These are phyloP conservation scores for Ceratina australensis DNA, from an alignment of 1,140 invertebrate species.

Conservation along the genomic window DNA sequence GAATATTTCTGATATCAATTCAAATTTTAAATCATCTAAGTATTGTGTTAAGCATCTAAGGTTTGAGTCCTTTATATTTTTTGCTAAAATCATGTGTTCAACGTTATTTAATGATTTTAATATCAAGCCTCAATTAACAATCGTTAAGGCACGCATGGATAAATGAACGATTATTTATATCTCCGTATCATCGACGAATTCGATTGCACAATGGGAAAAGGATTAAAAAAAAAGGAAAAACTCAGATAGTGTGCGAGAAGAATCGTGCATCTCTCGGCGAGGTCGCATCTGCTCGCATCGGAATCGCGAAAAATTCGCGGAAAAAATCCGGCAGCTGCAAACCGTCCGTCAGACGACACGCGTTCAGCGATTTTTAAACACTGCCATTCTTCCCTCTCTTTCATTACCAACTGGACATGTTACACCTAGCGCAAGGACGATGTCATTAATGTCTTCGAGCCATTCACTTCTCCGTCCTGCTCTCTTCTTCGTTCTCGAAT, in stretches of 20 bases:
- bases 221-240: neutral
- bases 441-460: neutral
- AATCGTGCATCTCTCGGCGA: conserved; percentile 43
- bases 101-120: no score
- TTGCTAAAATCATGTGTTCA: no score
- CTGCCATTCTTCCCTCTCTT: neutral
- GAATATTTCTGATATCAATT: no score
- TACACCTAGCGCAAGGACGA: conserved; percentile 13
- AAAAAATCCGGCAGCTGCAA: conserved; percentile 63
- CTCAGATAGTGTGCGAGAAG: conserved; percentile 13
- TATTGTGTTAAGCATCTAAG: no score
- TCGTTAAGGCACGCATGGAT: no score
- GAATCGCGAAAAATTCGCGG: conserved; percentile 61
- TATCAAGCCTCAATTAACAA: no score
- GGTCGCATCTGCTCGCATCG: conserved; percentile 58
- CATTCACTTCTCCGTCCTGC: no score
- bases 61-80: no score
- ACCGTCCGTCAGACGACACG: conserved; percentile 47
- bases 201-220: neutral
- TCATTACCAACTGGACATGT: conserved; percentile 15
- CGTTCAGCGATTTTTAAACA: conserved; percentile 39
- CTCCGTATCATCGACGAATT: conserved; percentile 25
- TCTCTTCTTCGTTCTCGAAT: no score
- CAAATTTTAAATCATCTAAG: no score
- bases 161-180: no score